Evolutionary conservation across 2,113 vertebrate species (phyloP).

Genomic region (Ageneiosus marmoratus): DNA sequence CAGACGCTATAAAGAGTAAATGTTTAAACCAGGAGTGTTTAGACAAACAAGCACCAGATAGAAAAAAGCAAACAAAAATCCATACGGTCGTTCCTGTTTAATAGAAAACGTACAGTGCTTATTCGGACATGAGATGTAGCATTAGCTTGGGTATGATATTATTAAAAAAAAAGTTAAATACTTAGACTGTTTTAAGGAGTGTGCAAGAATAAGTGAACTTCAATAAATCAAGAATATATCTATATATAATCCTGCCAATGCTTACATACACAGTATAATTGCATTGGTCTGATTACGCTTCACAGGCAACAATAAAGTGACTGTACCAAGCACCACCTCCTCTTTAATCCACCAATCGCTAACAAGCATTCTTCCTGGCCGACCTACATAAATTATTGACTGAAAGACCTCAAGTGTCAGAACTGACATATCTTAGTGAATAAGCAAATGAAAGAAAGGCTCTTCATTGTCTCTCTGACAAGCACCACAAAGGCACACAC

Average conservation of each 20-base stretch:
- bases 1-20: neutral
- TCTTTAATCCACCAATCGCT: constrained; percentile 65
- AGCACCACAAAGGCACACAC: constrained; percentile 50
- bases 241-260: neutral
- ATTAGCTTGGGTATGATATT: neutral
- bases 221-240: neutral
- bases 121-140: neutral
- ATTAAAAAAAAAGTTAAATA: neutral
- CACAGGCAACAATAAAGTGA: constrained; percentile 1
- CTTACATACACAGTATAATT: neutral
- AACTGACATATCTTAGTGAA: constrained; percentile 71
- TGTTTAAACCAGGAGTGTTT: neutral
- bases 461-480: constrained; percentile 66
- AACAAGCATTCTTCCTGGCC: constrained; percentile 61
- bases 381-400: constrained; percentile 75
- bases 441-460: constrained; percentile 65
- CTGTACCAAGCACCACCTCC: neutral
- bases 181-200: neutral
- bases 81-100: neutral
- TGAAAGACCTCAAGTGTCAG: constrained; percentile 70
- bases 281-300: neutral
- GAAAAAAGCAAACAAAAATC: neutral
- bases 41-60: neutral
- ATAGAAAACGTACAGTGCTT: neutral
- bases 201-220: neutral